Evolutionary conservation across 2,797 vertebrate genomes (phyloP).

Genomic region (Amphiprion clarkii): DNA sequence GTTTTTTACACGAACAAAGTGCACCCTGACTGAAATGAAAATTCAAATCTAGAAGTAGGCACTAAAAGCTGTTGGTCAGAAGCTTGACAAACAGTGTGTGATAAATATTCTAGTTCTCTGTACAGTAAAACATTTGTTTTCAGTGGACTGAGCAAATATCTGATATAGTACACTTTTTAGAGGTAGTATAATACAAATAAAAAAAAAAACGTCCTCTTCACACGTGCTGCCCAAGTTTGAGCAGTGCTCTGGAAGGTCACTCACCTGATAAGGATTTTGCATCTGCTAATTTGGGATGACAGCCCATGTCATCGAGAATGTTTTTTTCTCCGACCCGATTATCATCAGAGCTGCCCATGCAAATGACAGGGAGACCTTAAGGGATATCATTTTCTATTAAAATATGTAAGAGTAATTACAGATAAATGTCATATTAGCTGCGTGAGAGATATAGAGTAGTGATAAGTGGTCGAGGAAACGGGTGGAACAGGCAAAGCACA

Average conservation of each 20-base stretch:
- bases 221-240: slow-evolving; percentile 51
- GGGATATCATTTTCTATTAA: slow-evolving; percentile 87
- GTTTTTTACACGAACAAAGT: too few relatives aligned
- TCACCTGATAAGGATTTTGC: slow-evolving; percentile 77
- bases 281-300: slow-evolving; percentile 82
- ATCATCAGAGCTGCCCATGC: slow-evolving; percentile 84
- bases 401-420: slow-evolving; percentile 87
- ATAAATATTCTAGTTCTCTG: background rate
- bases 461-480: slow-evolving; percentile 59
- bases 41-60: too few relatives aligned
- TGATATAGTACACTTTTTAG: background rate
- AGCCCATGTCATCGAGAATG: slow-evolving; percentile 79
- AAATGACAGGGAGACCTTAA: slow-evolving; percentile 87
- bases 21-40: background rate
- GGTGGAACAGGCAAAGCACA: slow-evolving; percentile 22
- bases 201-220: slow-evolving; percentile 29
- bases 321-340: slow-evolving; percentile 81
- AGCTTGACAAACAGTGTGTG: background rate
- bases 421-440: slow-evolving; percentile 87
- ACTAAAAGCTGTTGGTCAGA: background rate
- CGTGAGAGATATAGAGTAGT: slow-evolving; percentile 76
- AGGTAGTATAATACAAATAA: slow-evolving; percentile 3
- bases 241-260: slow-evolving; percentile 76
- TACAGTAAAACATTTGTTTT: background rate
- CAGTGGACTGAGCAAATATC: background rate